A percentile compares a stretch with the other conserved stretches of the same genome.
phyloP scores from a whole-genome alignment of 2,113 vertebrate species.

The Ia io region DNA sequence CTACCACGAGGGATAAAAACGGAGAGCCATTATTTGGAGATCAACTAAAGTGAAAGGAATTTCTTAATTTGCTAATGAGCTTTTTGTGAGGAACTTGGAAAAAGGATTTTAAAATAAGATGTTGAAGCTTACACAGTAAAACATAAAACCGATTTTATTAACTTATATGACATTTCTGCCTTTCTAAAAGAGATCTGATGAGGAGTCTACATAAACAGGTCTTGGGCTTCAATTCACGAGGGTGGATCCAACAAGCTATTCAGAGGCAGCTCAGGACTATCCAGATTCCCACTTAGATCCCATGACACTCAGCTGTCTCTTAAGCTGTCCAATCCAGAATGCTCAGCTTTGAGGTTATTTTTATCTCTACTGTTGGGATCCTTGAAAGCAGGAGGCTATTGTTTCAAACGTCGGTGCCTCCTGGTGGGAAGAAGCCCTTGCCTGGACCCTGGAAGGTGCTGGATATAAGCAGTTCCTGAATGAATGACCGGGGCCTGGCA shows the following conservation, averaged over 20 bases:
- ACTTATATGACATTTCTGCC: not conserved
- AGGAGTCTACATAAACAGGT: not conserved
- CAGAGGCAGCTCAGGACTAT: not conserved
- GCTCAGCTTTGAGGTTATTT: not conserved
- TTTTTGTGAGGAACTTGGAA: not conserved
- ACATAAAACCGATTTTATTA: not conserved
- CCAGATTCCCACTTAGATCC: not conserved
- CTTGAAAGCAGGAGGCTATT: not conserved
- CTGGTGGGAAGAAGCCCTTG: not conserved
- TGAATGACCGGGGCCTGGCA: not conserved
- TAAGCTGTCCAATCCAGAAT: not conserved
- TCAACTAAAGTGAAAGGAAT: not conserved
- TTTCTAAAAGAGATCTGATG: not conserved
- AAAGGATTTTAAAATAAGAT: constrained; percentile 10
- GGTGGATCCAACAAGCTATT: too few relatives aligned
- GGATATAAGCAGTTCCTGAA: not conserved
- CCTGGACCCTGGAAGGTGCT: not conserved
- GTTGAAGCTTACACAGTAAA: not conserved
- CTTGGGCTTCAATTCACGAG: not conserved
- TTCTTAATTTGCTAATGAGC: not conserved
- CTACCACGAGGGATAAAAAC: not conserved
- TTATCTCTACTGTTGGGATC: not conserved
- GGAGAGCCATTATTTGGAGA: not conserved
- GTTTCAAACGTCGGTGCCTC: not conserved
- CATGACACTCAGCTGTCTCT: not conserved